Base-by-base conservation (phyloP, 2,797 vertebrate species). In the Gila robusta region DNA sequence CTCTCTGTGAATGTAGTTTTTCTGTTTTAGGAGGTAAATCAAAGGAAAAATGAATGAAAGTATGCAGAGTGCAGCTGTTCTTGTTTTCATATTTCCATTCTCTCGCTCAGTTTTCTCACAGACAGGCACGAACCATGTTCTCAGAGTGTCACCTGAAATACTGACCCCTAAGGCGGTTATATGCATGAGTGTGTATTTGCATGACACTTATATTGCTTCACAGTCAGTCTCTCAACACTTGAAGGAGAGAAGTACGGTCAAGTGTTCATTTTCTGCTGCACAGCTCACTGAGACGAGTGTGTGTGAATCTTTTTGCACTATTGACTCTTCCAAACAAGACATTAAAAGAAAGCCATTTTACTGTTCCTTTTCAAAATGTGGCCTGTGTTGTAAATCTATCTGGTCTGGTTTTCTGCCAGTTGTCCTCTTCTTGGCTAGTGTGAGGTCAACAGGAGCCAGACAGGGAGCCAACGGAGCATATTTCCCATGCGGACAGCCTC, bases 211-310 rank as follows among this genome's bases (percentile, higher is more conserved):
- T 89, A 91, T 26, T 86, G 89, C 82, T 71, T 82, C 83, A 83
- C 69, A 89, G 85, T 84, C 90, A 91, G 87, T 94, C 89, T 91
- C 92, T 93, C 88, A 80, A 69, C 93, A 92, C 91, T 91, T 89
- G 87, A 89, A 47, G 44, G 11, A 82, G 72, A 66, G 86, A 82
- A 64, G 90, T 82, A 69, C 5, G 32, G 84, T 86, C 83, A 81
- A 81, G 67, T 2, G 11, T 90, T 92, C 88, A 92, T 92, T 92
- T 93, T 90, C 91, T 91, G 66, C 82, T 54, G 79, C 86, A 89
- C 47, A 17, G 83, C 70, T 86, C 52, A 74, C 83, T 54, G 39
- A 23, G 91, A 91, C 84, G 90, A 87, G 23, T 73, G 81, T 79
- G 72, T 70, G 72, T 82, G 80, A 79, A 62, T 86, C 81, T 84